Conservation (phyloP, 2,888 invertebrate species). For the Syrista parreyssii region DNA sequence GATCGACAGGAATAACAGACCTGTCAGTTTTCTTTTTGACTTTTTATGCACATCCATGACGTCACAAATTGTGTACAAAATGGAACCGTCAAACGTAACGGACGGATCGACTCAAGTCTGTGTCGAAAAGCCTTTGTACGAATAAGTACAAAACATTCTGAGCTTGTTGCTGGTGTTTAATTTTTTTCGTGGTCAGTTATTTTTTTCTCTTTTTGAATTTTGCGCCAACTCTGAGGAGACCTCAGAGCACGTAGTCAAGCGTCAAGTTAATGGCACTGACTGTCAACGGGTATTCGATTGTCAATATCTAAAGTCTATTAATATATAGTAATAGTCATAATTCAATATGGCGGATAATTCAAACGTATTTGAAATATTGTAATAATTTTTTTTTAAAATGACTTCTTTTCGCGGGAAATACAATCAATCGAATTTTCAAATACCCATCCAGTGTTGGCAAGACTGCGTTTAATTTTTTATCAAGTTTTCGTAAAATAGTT, state of each 20-base stretch:
- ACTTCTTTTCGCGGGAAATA: not conserved
- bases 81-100: slow-evolving; percentile 10
- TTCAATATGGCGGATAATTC: not conserved
- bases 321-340: not conserved
- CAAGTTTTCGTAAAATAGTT: not conserved
- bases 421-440: not conserved
- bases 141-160: not conserved
- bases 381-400: not conserved
- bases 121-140: not conserved
- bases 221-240: not conserved
- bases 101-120: not conserved
- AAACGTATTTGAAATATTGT: not conserved
- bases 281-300: not conserved
- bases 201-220: not conserved
- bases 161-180: slow-evolving; percentile 2
- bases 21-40: not conserved
- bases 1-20: not conserved
- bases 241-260: not conserved
- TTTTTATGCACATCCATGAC: not conserved
- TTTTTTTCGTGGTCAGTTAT: slow-evolving; percentile 13
- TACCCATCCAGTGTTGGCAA: not conserved
- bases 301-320: not conserved
- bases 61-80: not conserved
- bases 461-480: not conserved
- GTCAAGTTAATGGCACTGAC: not conserved